Evolutionary conservation across 2,888 invertebrate species (phyloP), one percentile per base, ranked within the genome.

Genomic region (Incurvaria masculella): DNA sequence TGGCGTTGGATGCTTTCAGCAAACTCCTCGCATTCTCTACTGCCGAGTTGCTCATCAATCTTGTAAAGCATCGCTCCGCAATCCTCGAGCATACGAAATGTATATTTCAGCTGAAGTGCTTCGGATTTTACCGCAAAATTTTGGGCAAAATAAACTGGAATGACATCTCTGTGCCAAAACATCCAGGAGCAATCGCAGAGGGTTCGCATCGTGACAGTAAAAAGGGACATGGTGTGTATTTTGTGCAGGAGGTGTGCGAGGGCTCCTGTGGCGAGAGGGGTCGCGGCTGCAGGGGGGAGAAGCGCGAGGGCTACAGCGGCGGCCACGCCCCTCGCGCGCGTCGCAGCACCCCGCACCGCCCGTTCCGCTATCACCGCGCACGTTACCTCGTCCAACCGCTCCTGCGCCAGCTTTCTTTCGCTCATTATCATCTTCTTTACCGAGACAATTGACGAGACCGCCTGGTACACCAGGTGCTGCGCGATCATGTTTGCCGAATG

Each of bases 401-500:
- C 83, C 56, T 83, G 83, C 49, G 84, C 85, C 61, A 84, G 83
- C 51, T 81, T 82, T 60, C 84, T 84, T 57, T 84, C 83, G 52
- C 78, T 75, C 59, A 84, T 79, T 55, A 83, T 75, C 61, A 80
- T 80, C 74, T 85, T 89, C 68, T 88, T 88, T 1, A 88, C 85
- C 50, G 76, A 80, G 44, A 81, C 72, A 48, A 94, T 73, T 42
- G 86, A 80, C 42, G 81, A 80, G 41, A 91, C 73, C 6, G 88
- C 83, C 66, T 88, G 88, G 66, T 89, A 89, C 55, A 86, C 81
- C 41, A 92, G 76, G 69, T 93, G 89, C 61, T 95, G 94, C 16
- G 87, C 69, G 42, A 92, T 85, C 66, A 92, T 86, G 57, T 86
- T 84, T 47, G 88, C 80, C 11, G 89, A 85, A 60, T 87, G 86